Evolutionary conservation across 2,888 invertebrate species (phyloP).

Genomic region (Pomacea canaliculata): DNA sequence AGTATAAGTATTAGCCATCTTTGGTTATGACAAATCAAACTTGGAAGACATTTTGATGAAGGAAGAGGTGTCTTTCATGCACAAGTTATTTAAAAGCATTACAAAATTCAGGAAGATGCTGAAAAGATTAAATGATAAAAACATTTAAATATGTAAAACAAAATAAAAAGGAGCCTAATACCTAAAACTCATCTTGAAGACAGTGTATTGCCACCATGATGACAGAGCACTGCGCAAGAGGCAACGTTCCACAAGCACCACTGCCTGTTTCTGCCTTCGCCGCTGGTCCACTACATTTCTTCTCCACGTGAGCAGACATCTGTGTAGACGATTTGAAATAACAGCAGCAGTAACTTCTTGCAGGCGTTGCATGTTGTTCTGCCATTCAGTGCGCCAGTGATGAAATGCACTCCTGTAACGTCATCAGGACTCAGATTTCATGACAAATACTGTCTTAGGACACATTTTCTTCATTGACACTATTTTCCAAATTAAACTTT

Average conservation of each 20-base stretch:
- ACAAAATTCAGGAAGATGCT: too few species aligned
- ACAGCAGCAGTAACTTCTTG: slow-evolving; percentile 39
- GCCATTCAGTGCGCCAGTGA: slow-evolving; percentile 43
- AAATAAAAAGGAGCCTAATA: slow-evolving; percentile 17
- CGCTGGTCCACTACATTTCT: slow-evolving; percentile 44
- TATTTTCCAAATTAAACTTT: too few species aligned
- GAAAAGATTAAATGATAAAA: too few species aligned
- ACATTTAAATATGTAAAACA: too few species aligned
- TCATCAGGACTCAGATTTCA: too few species aligned
- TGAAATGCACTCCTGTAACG: slow-evolving; percentile 45
- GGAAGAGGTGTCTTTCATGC: too few species aligned
- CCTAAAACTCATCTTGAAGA: slow-evolving; percentile 46
- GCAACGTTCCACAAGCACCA: slow-evolving; percentile 47
- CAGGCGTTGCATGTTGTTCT: slow-evolving; percentile 39
- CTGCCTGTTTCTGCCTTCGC: slow-evolving; percentile 43
- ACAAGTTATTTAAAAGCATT: too few species aligned
- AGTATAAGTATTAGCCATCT: too few species aligned
- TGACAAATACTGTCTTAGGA: background rate
- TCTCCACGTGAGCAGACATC: slow-evolving; percentile 46
- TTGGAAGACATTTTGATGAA: too few species aligned
- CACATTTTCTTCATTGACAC: background rate
- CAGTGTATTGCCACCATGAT: slow-evolving; percentile 46
- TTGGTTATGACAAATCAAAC: too few species aligned
- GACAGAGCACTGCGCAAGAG: slow-evolving; percentile 45
- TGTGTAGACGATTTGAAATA: slow-evolving; percentile 39